A percentile compares a stretch with the other conserved stretches of the same genome.
phyloP scores from a whole-genome alignment of 1,140 invertebrate genomes.

The Agraylea sexmaculata region DNA sequence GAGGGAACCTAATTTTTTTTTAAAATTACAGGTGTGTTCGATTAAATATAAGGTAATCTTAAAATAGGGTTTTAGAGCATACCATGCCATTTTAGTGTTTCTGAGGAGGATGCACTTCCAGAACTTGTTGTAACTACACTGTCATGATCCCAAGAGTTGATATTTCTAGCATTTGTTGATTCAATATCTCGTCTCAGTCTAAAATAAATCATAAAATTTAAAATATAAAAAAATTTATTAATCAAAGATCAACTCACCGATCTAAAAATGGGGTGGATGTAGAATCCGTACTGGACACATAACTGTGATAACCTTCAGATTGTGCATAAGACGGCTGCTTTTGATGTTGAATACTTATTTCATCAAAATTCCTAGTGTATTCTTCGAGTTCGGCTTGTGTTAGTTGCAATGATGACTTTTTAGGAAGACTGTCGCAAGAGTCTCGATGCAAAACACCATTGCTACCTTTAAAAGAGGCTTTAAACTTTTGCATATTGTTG shows the following conservation, averaged over 20 bases:
- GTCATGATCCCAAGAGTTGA: constrained; percentile 40
- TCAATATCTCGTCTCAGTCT: constrained; percentile 19
- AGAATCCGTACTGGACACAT: constrained; percentile 67
- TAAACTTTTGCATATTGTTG: constrained; percentile 9
- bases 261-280: constrained; percentile 70
- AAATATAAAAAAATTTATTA: not conserved
- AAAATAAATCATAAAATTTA: constrained; percentile 7
- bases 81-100: constrained; percentile 64
- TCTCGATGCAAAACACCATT: constrained; percentile 8
- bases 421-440: constrained; percentile 11
- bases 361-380: constrained; percentile 51
- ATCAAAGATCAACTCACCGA: constrained; percentile 34
- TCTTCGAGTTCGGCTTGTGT: constrained; percentile 60
- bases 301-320: constrained; percentile 72
- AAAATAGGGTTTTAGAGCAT: constrained; percentile 4
- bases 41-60: constrained; percentile 3
- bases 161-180: constrained; percentile 7
- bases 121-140: constrained; percentile 57
- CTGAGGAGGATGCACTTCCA: constrained; percentile 62
- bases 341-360: constrained; percentile 45
- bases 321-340: constrained; percentile 68
- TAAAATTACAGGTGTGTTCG: not conserved
- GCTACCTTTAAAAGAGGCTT: constrained; percentile 8
- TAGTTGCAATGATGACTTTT: constrained; percentile 20
- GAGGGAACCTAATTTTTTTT: constrained; percentile 15